Evolutionary conservation across 2,797 vertebrate genomes (phyloP), one percentile per base, ranked within the genome.

Genomic region (Pseudotriccus pelzelni): DNA sequence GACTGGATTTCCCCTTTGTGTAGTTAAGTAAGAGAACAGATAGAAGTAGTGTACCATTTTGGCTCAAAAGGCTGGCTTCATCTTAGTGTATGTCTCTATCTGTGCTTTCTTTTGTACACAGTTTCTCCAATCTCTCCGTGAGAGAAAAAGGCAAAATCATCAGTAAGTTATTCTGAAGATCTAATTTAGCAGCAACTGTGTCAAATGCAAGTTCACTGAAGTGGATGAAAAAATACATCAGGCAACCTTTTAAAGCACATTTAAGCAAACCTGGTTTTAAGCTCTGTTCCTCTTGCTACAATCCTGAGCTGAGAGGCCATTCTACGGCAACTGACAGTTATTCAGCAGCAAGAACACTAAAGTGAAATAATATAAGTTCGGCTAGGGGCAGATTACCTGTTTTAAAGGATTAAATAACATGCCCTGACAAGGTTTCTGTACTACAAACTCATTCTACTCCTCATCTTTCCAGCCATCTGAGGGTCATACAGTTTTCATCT

Each of bases 341-440:
- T 74, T 88, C 73, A n/a, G 77, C 79, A 87, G 59, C 68, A 80
- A 88, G n/a, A 46, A 76, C 28, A 20, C 44, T 68, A 43, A 88
- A 86, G 74, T 60, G 87, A 93, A 93, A 82, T 50, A 46, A 52
- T n/a, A 63, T 39, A 94, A 96, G 84, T 96, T 96, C 44, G 14
- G 22, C 83, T 90, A 59, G 50, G 73, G 89, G 62, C 36, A 88
- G 59, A 82, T 80, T 75, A 83, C 81, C 59, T 69, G 60, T 59
- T 89, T 76, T 67, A 67, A 90, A 83, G 34, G 50, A 83, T 64
- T 76, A 70, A 96, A 90, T 90, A 49, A 79, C 78, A 70, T 84
- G 85, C 79, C 50, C 63, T 75, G 41, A 52, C 69, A 59, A 75
- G 67, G 62, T 55, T 93, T 93, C 79, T 95, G 62, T 84, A 73